Base-by-base conservation (phyloP, 1,140 invertebrate genomes). In the Achatina immaculata region DNA sequence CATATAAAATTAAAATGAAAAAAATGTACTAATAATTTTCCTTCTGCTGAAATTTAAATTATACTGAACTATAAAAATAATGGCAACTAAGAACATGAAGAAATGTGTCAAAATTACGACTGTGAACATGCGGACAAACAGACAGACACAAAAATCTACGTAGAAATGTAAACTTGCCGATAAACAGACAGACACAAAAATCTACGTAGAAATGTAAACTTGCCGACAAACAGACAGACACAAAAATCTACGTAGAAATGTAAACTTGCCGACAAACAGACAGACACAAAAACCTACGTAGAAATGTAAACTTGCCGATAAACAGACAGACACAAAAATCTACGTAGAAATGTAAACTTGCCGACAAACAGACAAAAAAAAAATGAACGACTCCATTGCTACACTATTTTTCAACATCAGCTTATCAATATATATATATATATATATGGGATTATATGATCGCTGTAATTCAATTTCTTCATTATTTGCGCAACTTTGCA, bases 61-160 rank as follows among this genome's bases (percentile, higher is more conserved):
- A n/a, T n/a, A n/a, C n/a, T n/a, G n/a, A n/a, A n/a, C n/a, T n/a
- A n/a, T n/a, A n/a, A n/a, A n/a, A n/a, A n/a, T n/a, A n/a, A n/a
- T n/a, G n/a, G n/a, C n/a, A n/a, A n/a, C n/a, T n/a, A n/a, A n/a
- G n/a, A n/a, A n/a, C n/a, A n/a, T n/a, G n/a, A n/a, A n/a, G n/a
- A n/a, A n/a, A n/a, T n/a, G n/a, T n/a, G n/a, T n/a, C n/a, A n/a
- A n/a, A n/a, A n/a, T n/a, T n/a, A n/a, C n/a, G n/a, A n/a, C n/a
- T n/a, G n/a, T n/a, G n/a, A n/a, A 74, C 42, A 48, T n/a, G 51
- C 72, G 31, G n/a, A 31, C 58, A 62, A 16, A 62, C 58, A 31
- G 28, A 31, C 58, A 62, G 58, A 62, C 7, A 14, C 4, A 24
- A 24, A 58, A 3, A 58, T 14, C 11, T 4, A 4, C 4, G n/a